phyloP scores from a whole-genome alignment of 2,113 vertebrate genomes.

The Ptyas mucosa region DNA sequence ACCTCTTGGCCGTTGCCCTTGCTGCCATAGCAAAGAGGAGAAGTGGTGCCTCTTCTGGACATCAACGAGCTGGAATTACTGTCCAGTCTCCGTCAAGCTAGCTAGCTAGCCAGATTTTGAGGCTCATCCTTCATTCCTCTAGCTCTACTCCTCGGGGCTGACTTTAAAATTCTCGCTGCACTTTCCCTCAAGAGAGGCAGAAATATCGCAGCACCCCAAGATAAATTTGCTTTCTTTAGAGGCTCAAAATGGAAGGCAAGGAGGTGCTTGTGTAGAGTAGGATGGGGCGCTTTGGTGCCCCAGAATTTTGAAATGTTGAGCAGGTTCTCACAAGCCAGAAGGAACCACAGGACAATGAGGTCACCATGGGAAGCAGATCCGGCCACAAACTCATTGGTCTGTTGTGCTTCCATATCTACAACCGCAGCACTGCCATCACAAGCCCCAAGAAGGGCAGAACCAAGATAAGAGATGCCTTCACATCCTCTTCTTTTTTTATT shows the following conservation, averaged over 20 bases:
- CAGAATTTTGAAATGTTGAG: background rate
- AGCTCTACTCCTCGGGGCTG: background rate
- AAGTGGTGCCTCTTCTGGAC: background rate
- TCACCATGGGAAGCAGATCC: background rate
- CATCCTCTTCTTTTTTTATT: background rate
- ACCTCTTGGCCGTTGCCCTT: background rate
- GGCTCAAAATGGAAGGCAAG: conserved; percentile 13
- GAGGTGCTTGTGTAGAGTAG: conserved; percentile 9
- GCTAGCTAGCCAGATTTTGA: background rate
- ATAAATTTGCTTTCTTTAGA: background rate
- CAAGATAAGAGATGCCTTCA: background rate
- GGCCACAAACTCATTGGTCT: background rate
- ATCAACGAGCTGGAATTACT: background rate
- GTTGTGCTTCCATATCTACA: background rate
- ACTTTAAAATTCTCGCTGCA: background rate
- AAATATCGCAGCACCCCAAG: background rate
- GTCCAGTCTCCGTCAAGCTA: background rate
- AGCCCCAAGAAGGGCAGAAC: background rate
- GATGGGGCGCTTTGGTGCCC: background rate
- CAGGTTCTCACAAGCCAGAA: background rate
- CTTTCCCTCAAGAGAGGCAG: no score
- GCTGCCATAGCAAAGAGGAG: background rate
- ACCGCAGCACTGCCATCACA: background rate
- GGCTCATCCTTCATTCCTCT: background rate
- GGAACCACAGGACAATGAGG: background rate